Evolutionary conservation across 2,797 vertebrate species (phyloP).

Genomic region (Ctenosaura bakeri): DNA sequence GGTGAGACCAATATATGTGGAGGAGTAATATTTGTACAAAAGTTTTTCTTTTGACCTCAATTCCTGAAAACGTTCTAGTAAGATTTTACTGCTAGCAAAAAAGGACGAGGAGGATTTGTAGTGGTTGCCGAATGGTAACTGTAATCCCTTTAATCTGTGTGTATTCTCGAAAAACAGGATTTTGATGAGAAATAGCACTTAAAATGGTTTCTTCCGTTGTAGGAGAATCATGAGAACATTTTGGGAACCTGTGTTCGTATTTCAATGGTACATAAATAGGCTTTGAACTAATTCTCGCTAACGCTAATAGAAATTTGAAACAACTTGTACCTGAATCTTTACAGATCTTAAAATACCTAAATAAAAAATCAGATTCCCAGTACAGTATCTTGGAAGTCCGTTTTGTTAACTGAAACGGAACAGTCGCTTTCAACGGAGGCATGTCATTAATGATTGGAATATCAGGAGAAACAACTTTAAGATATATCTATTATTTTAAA

Average conservation of each 20-base stretch:
- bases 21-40: not conserved
- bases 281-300: not conserved
- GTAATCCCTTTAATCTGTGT: not conserved
- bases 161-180: not conserved
- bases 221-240: no score
- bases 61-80: not conserved
- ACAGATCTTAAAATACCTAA: not conserved
- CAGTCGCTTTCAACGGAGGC: not conserved
- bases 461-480: not conserved
- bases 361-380: not conserved
- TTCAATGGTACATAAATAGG: not conserved
- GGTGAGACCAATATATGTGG: not conserved
- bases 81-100: not conserved
- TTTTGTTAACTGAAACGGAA: not conserved
- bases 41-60: no score
- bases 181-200: not conserved
- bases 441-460: not conserved
- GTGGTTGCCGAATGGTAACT: fast-evolving
- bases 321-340: not conserved
- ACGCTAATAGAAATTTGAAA: not conserved
- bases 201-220: not conserved
- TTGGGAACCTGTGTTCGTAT: not conserved
- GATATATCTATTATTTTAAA: no score
- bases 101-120: not conserved
- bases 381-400: not conserved